phyloP scores from a whole-genome alignment of 2,888 invertebrate genomes.

The Agriopis aurantiaria region DNA sequence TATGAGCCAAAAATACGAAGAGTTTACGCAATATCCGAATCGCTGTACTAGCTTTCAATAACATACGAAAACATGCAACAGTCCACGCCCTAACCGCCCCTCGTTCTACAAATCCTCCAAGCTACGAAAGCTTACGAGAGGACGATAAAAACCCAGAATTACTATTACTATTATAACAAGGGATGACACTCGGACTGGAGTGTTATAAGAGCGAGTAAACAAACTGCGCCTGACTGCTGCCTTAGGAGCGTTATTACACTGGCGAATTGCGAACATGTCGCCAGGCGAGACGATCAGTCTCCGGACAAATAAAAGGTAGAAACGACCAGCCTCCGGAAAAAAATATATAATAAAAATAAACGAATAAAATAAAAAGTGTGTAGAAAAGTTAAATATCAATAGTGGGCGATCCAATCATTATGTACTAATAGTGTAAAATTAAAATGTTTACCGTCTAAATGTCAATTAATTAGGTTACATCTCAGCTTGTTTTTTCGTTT shows the following conservation, averaged over 20 bases:
- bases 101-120: slow-evolving; percentile 7
- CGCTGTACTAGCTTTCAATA: slow-evolving; percentile 1
- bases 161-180: slow-evolving; percentile 23
- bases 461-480: too few species aligned
- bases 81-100: not conserved
- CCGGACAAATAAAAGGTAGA: too few species aligned
- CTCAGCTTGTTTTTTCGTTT: too few species aligned
- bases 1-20: not conserved
- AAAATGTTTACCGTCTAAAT: too few species aligned
- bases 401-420: too few species aligned
- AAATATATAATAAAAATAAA: not conserved
- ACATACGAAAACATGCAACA: not conserved
- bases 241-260: not conserved
- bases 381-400: too few species aligned
- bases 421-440: too few species aligned
- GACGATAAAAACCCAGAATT: slow-evolving; percentile 21
- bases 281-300: not conserved
- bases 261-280: not conserved
- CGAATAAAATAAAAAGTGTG: not conserved
- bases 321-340: not conserved
- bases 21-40: not conserved
- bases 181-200: slow-evolving; percentile 17
- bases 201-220: slow-evolving; percentile 15
- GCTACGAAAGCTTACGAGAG: not conserved
- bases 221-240: slow-evolving; percentile 7